Conservation (phyloP, 1,140 invertebrate genomes). For the Drosophila ambigua region DNA sequence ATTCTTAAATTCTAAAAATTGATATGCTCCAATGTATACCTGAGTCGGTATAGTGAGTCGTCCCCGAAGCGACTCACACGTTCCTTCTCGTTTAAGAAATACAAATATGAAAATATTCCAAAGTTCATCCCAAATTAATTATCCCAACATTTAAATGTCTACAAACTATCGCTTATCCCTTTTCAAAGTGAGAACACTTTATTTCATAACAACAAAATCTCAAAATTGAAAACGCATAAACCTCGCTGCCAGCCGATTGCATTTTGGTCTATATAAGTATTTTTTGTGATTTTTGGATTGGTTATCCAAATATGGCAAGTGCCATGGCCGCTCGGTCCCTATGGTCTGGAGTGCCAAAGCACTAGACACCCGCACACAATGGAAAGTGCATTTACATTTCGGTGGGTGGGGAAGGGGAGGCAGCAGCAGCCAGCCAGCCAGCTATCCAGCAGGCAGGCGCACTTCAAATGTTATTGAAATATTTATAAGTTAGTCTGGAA, state of each 20-base stretch:
- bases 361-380: conserved; percentile 77
- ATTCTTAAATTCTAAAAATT: too few relatives aligned
- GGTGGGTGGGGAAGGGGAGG: background rate
- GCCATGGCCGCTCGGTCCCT: conserved; percentile 24
- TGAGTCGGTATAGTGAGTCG: too few relatives aligned
- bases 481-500: conserved; percentile 76
- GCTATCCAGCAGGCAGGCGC: conserved; percentile 51
- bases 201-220: background rate
- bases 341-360: conserved; percentile 66
- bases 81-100: too few relatives aligned
- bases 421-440: conserved; percentile 20
- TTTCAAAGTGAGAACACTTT: background rate
- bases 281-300: conserved; percentile 46
- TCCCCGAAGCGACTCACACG: too few relatives aligned
- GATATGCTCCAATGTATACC: too few relatives aligned
- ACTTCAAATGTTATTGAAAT: conserved; percentile 82
- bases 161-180: too few relatives aligned
- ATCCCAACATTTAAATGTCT: too few relatives aligned
- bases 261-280: conserved; percentile 14
- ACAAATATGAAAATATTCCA: too few relatives aligned
- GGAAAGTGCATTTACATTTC: conserved; percentile 79
- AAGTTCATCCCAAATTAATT: too few relatives aligned
- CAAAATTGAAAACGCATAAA: conserved; percentile 13
- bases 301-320: conserved; percentile 73
- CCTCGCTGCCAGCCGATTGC: background rate